A percentile compares a stretch with the other conserved stretches of the same genome.
phyloP scores from a whole-genome alignment of 2,113 vertebrate genomes.

The Carettochelys insculpta region DNA sequence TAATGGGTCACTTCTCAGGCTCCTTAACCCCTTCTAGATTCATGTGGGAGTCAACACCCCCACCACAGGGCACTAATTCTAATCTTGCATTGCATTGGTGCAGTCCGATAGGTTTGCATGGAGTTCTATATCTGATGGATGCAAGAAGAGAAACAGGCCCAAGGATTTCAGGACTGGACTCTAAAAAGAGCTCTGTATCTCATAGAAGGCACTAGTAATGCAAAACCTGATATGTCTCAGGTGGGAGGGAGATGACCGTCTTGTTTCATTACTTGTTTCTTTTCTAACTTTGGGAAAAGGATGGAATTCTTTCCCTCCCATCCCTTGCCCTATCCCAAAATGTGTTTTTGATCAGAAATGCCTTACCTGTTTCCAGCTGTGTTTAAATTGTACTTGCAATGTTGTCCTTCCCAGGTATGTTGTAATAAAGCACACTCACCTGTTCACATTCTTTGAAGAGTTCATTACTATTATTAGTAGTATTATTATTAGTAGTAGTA shows the following conservation, averaged over 20 bases:
- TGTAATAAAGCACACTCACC: neutral
- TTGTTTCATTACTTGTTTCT: neutral
- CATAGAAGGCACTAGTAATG: neutral
- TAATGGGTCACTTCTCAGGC: too few species aligned
- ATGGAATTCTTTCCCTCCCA: neutral
- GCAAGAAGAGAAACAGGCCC: accelerated
- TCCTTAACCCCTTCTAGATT: too few species aligned
- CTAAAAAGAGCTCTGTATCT: neutral
- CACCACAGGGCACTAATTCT: neutral
- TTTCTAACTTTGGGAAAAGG: neutral
- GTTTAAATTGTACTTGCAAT: neutral
- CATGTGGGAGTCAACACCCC: too few species aligned
- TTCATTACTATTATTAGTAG: neutral
- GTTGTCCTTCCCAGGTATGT: neutral
- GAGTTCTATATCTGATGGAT: neutral
- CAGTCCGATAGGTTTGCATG: accelerated
- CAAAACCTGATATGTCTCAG: neutral
- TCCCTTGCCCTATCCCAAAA: neutral
- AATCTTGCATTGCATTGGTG: neutral
- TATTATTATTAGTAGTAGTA: neutral
- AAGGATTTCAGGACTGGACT: neutral
- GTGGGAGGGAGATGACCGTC: neutral
- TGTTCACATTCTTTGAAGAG: neutral
- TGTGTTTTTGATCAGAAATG: neutral
- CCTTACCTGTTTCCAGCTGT: neutral